Evolutionary conservation across 2,797 vertebrate species (phyloP), one percentile per base, ranked within the genome.

Genomic region (Gymnocypris eckloni): DNA sequence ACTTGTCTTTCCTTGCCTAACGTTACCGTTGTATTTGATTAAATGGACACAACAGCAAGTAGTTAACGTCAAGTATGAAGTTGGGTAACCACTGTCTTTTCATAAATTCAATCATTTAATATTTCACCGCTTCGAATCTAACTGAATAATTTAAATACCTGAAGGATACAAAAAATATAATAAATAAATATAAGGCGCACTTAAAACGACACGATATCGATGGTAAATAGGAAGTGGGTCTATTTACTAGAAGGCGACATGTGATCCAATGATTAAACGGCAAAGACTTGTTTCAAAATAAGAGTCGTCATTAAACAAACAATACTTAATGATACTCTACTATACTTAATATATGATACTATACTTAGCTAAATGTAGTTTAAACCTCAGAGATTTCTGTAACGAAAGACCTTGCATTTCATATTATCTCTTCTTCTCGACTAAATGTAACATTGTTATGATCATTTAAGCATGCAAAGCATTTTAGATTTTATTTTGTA

Each of bases 281-380:
- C 12, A 18, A 39, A 12, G 25, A 9, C 6, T 1, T 22, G 0
- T 84, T 78, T 84, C 83, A 84, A 56, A 79, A 84, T 84, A 84
- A 84, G 78, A 79, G 83, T 79, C 75, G 11, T 0, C 0, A 28
- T 2, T 28, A 48, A 77, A 11, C 28, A 18, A 18, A 16, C 8
- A 22, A 43, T 43, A 43, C 41, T 43, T 43, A 43, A 8, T 9
- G 41, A 43, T 43, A 10, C 43, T 43, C 2, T 43, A 43, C 43
- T 43, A 11, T 43, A 43, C 41, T 43, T 41, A 41, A 6, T 41
- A 41, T 41, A 7, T 16, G 15, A 16, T 52, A 41, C 1, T 5
- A 20, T 9, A 11, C 3, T 28, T 2, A 6, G 6, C 1, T 16
- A 67, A 37, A 50, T 9, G 0, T 18, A 33, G 5, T 33, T 37